phyloP scores from a whole-genome alignment of 1,140 invertebrate genomes.

The Marisa cornuarietis region DNA sequence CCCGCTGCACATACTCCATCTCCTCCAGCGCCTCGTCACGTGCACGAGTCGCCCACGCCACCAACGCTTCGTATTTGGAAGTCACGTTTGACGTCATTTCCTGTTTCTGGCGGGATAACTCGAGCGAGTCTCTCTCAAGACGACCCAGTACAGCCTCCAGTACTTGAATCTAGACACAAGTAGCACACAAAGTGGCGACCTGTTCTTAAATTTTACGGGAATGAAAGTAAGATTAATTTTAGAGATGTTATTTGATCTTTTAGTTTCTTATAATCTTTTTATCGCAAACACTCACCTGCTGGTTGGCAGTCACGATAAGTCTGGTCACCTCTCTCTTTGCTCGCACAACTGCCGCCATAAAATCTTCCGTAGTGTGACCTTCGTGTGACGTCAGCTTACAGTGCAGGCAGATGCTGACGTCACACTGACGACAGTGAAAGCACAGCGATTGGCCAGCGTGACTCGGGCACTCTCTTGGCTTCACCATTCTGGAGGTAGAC shows the following conservation, averaged over 20 bases:
- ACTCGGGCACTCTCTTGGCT: neutral
- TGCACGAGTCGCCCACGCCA: constrained; percentile 7
- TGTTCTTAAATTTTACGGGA: no score
- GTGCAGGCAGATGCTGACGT: constrained; percentile 19
- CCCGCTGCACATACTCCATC: neutral
- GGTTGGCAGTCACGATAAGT: neutral
- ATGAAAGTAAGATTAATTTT: no score
- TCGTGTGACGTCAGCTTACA: constrained; percentile 21
- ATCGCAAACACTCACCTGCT: constrained; percentile 11
- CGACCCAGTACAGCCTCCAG: neutral
- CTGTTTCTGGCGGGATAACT: constrained; percentile 10
- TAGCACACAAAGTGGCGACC: neutral
- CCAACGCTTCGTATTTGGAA: neutral
- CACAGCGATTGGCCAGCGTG: constrained; percentile 14
- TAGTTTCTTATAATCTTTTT: no score
- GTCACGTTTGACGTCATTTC: neutral
- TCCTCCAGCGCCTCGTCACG: constrained; percentile 9
- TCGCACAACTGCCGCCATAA: neutral
- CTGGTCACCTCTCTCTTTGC: constrained; percentile 8
- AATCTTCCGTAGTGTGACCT: constrained; percentile 7
- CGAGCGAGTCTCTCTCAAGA: constrained; percentile 1
- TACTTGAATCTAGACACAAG: neutral
- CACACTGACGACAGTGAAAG: constrained; percentile 15
- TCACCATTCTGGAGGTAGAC: neutral
- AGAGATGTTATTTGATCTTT: no score